Evolutionary conservation across 2,113 vertebrate genomes (phyloP), one percentile per base, ranked within the genome.

Genomic region (Callipepla californica): DNA sequence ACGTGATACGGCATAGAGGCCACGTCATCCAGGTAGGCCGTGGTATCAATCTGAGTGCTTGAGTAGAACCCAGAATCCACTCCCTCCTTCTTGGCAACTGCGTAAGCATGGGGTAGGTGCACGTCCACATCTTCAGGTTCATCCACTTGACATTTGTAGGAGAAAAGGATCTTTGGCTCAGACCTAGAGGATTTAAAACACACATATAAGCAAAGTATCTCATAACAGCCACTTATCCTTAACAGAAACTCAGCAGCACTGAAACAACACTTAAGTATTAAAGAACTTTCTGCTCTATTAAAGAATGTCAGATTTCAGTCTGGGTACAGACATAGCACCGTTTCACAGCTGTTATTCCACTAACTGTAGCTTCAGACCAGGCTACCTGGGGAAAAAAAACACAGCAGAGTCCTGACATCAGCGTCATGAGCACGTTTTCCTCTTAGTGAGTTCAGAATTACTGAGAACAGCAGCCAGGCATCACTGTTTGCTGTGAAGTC

Each of bases 101-200:
- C 97, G 0, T 99, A 98, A 8, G 99, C 98, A 61, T 99, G 99
- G 22, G 99, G 99, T 73, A 99, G 98, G 96, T 99, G 98, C 77
- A 99, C 97, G 19, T 99, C 99, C 0, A 98, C 98, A 57, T 99
- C 99, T 8, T 99, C 99, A 0, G 98, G 97, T 94, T 99, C 99
- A 6, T 99, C 99, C 92, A 99, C 98, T 97, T 99, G 99, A 47
- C 99, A 99, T 93, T 99, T 99, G 97, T 99, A 99, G 70, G 99
- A 99, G 97, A 99, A 99, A 13, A 99, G 98, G 93, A 99, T 99
- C 98, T 99, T 99, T 5, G 99, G 99, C 96, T 99, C 99, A 2
- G 99, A 99, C 58, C 99, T 99, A 92, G 25, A 79, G 44, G 20
- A 81, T 84, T 30, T 36, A 63, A 87, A 65, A 81, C 20, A 9